These are phyloP conservation scores for Apostichopus californicus DNA, from an alignment of 35 echinoderm and acorn worm species.

Conservation along the genomic window DNA sequence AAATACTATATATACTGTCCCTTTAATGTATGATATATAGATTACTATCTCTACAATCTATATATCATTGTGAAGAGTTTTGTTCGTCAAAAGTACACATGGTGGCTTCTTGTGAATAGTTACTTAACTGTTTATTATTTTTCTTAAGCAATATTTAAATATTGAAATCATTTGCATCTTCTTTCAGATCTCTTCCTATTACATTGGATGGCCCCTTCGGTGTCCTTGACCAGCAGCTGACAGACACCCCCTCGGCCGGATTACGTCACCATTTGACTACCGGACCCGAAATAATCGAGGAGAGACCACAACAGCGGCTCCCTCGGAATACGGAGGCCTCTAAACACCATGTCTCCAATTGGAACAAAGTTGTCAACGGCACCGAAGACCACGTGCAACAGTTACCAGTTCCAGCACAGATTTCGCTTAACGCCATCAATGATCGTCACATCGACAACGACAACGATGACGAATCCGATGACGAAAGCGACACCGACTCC, in stretches of 20 bases:
- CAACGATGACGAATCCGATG: constrained; percentile 10
- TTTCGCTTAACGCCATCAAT: background rate
- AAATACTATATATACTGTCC: too few species aligned
- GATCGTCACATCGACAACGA: background rate
- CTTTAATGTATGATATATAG: too few species aligned
- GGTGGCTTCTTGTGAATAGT: too few species aligned
- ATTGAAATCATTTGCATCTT: background rate
- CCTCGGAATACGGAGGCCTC: constrained; percentile 3
- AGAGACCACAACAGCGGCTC: constrained; percentile 9
- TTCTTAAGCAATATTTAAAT: too few species aligned
- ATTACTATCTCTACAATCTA: too few species aligned
- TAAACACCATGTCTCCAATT: background rate
- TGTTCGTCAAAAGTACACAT: too few species aligned
- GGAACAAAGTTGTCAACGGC: background rate
- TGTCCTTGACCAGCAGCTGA: background rate
- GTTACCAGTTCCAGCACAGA: constrained; percentile 32
- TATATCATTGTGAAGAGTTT: too few species aligned
- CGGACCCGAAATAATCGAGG: background rate
- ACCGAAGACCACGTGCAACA: background rate
- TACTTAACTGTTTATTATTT: too few species aligned
- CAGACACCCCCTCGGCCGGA: background rate
- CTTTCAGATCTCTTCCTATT: background rate
- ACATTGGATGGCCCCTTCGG: background rate
- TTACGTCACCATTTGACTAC: constrained; percentile 5
- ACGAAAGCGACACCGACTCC: constrained; percentile 34